These are phyloP conservation scores for Pyrrhia umbra DNA, from an alignment of 2,888 invertebrate species.

Conservation along the genomic window DNA sequence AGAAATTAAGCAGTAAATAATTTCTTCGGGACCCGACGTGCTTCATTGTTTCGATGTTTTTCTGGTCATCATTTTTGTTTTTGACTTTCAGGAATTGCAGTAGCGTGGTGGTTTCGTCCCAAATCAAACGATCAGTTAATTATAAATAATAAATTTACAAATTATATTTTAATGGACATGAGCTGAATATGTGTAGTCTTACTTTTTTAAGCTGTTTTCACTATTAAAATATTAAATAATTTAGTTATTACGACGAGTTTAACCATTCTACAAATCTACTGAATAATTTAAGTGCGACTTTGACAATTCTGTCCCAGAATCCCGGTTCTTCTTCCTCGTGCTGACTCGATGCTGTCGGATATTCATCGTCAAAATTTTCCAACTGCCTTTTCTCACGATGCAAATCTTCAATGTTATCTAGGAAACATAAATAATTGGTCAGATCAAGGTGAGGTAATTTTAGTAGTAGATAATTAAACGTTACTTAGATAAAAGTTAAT, in stretches of 20 bases:
- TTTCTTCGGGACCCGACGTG: too few species aligned
- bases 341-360: conserved; percentile 70
- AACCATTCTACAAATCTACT: conserved; percentile 86
- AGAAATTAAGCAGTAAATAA: neutral
- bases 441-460: neutral
- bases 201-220: neutral
- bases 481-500: too few species aligned
- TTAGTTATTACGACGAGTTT: conserved; percentile 71
- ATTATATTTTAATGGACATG: conserved; percentile 6
- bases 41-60: too few species aligned
- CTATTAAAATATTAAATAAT: neutral
- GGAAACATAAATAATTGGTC: conserved; percentile 1
- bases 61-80: neutral
- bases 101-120: neutral
- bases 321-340: conserved; percentile 81
- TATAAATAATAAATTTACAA: conserved; percentile 17
- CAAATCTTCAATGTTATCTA: conserved; percentile 62
- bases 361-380: conserved; percentile 82
- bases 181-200: neutral
- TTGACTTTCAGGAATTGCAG: neutral
- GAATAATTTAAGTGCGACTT: conserved; percentile 84
- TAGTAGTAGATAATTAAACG: too few species aligned
- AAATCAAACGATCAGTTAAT: conserved; percentile 19
- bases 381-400: conserved; percentile 75
- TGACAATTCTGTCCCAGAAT: conserved; percentile 86